Evolutionary conservation across 1,140 invertebrate genomes (phyloP).

Genomic region (Microplitis mediator): DNA sequence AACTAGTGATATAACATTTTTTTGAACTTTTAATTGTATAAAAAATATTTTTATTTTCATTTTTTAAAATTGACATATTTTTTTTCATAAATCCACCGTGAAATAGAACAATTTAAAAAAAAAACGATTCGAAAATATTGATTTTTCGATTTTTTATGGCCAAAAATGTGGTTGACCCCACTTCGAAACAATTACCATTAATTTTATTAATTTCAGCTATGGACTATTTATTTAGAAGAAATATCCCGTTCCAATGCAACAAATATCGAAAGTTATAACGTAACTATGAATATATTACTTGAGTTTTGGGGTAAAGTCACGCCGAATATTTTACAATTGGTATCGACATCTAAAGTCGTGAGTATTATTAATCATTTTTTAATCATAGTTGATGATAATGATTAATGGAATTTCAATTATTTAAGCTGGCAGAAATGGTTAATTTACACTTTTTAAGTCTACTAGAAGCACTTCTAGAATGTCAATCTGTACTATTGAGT

Average conservation of each 20-base stretch:
- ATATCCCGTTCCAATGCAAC: constrained; percentile 72
- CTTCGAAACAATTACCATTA: too few species aligned
- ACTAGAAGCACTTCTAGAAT: constrained; percentile 94
- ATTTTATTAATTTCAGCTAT: constrained; percentile 68
- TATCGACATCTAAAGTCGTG: constrained; percentile 92
- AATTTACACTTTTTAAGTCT: constrained; percentile 96
- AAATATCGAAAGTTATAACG: constrained; percentile 72
- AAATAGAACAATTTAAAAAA: too few species aligned
- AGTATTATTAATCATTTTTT: constrained; percentile 44
- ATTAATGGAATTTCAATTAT: constrained; percentile 30
- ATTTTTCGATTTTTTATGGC: too few species aligned
- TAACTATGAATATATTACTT: constrained; percentile 83
- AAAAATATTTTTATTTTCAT: too few species aligned
- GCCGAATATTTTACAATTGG: constrained; percentile 89
- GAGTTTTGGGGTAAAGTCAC: constrained; percentile 99
- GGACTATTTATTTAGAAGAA: constrained; percentile 98
- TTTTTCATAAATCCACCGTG: too few species aligned
- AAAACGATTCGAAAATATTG: too few species aligned
- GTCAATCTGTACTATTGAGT: constrained; percentile 89
- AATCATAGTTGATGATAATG: background rate
- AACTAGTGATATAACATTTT: too few species aligned
- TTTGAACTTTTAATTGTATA: too few species aligned
- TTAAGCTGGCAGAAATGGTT: constrained; percentile 93
- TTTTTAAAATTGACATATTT: too few species aligned
- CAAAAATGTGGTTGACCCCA: too few species aligned